Evolutionary conservation across 2,888 invertebrate species (phyloP).

Genomic region (Idaea aversata): DNA sequence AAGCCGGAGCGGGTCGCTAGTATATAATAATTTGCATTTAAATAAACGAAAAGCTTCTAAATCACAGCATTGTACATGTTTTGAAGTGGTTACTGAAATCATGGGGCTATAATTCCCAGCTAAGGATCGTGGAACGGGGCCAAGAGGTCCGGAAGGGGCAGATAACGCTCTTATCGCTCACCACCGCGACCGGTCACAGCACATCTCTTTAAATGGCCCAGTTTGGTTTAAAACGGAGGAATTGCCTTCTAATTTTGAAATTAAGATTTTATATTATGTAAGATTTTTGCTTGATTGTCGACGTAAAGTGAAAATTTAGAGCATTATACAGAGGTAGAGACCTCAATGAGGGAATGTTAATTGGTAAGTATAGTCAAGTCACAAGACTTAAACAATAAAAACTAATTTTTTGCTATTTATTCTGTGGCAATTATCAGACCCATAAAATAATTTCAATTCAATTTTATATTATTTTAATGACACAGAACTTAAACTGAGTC

Average conservation of each 20-base stretch:
- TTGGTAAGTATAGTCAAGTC: no score
- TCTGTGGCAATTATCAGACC: no score
- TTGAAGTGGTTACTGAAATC: constrained; percentile 23
- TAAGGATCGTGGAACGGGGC: constrained; percentile 33
- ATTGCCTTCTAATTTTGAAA: constrained; percentile 7
- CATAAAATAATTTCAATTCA: no score
- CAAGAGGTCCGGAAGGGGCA: constrained; percentile 38
- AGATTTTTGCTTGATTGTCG: not conserved
- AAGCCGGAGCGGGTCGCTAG: no score
- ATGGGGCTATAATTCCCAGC: constrained; percentile 19
- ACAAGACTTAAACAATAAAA: no score
- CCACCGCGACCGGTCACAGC: constrained; percentile 26
- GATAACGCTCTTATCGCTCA: constrained; percentile 42
- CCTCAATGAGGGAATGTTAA: no score
- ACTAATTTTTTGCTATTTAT: no score
- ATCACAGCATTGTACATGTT: constrained; percentile 19
- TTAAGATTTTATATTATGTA: not conserved
- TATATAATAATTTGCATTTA: not conserved
- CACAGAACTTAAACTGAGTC: no score
- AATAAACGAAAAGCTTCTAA: not conserved
- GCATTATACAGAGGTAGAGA: no score
- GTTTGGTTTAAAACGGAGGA: constrained; percentile 2
- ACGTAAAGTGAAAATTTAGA: no score
- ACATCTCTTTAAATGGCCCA: constrained; percentile 12
- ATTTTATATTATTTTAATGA: no score